Conservation (phyloP, 2,113 vertebrate species). For the Chloroceryle aenea region DNA sequence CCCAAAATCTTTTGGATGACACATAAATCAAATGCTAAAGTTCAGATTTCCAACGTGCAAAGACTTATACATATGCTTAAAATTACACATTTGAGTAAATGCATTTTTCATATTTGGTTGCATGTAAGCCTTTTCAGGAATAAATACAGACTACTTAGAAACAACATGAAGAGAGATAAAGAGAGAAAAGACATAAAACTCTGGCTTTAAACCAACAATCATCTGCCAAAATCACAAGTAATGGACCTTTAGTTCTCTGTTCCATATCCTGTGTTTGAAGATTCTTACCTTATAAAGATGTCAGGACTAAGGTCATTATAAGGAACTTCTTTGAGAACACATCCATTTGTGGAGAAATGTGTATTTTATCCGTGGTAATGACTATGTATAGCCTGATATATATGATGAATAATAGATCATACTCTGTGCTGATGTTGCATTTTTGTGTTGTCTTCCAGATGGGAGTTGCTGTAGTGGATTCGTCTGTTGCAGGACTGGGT, state of each 20-base stretch:
- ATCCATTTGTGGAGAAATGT: not conserved
- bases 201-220: not conserved
- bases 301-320: not conserved
- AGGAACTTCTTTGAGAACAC: not conserved
- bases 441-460: conserved; percentile 83
- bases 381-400: not conserved
- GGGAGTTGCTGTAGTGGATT: conserved; percentile 92
- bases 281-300: not conserved
- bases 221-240: not conserved
- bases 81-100: not conserved
- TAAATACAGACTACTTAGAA: not conserved
- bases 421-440: conserved; percentile 3
- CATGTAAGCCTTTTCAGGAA: not conserved
- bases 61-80: not conserved
- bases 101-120: not conserved
- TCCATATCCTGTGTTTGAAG: not conserved
- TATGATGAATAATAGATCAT: not conserved
- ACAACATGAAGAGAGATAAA: not conserved
- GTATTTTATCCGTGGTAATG: not conserved
- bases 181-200: not conserved
- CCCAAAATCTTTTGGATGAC: not conserved
- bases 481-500: conserved; percentile 90
- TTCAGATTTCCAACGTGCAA: not conserved
- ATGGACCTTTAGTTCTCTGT: not conserved
- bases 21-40: not conserved